Evolutionary conservation across 2,113 vertebrate species (phyloP).

Genomic region (Erythrocercus mccallii): DNA sequence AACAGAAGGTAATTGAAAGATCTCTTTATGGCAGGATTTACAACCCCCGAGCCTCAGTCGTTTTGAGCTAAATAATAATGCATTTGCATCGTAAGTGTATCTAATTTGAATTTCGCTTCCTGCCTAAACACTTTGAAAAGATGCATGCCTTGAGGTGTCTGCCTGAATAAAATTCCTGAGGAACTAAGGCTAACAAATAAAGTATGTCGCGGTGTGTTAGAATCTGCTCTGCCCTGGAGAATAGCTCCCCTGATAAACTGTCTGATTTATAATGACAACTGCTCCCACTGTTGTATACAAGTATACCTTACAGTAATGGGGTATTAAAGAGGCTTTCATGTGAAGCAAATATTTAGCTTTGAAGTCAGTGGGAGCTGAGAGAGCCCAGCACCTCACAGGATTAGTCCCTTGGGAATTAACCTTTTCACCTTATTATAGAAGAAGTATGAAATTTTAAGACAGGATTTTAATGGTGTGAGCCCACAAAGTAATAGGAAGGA

Average conservation of each 20-base stretch:
- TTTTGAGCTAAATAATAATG: constrained; percentile 64
- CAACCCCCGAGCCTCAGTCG: constrained; percentile 23
- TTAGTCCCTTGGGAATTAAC: constrained; percentile 60
- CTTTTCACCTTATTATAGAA: constrained; percentile 57
- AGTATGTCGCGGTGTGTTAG: constrained; percentile 63
- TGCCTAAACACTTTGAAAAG: constrained; percentile 63
- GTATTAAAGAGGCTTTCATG: constrained; percentile 71
- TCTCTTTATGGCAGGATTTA: constrained; percentile 61
- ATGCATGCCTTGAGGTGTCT: constrained; percentile 61
- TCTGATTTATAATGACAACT: constrained; percentile 56
- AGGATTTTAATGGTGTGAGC: not conserved
- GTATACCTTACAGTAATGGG: constrained; percentile 69
- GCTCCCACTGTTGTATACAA: constrained; percentile 66
- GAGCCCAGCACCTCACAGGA: constrained; percentile 47
- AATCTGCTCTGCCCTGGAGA: constrained; percentile 37
- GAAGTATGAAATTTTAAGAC: constrained; percentile 43
- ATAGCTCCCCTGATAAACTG: constrained; percentile 51
- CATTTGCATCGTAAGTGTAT: constrained; percentile 61
- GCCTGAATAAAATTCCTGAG: constrained; percentile 57
- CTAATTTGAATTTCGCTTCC: constrained; percentile 69
- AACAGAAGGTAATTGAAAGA: constrained; percentile 55
- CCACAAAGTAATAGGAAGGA: not conserved
- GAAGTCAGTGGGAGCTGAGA: constrained; percentile 51
- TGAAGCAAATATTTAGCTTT: constrained; percentile 66
- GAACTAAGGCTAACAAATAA: constrained; percentile 53